These are phyloP conservation scores for Drosophila silvestris DNA, from an alignment of 2,888 invertebrate genomes.

Conservation along the genomic window DNA sequence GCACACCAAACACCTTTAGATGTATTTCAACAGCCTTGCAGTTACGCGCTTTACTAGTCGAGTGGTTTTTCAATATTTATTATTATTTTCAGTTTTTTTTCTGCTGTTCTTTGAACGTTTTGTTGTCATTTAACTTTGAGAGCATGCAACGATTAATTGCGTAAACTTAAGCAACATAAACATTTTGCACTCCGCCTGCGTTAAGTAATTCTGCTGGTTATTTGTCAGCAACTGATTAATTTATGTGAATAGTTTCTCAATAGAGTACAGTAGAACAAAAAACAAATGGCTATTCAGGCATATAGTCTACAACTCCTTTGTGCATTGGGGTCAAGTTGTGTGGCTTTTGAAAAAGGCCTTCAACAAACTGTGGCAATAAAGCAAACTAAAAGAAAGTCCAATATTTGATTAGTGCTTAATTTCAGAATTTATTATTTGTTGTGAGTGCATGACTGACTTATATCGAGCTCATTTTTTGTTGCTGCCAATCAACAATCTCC, in stretches of 20 bases:
- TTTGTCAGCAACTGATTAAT: slow-evolving; percentile 76
- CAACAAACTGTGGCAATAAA: not conserved
- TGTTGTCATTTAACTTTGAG: slow-evolving; percentile 52
- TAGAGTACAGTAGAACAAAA: not conserved
- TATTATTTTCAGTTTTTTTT: slow-evolving; percentile 1
- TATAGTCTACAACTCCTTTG: slow-evolving; percentile 7
- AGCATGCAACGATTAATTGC: slow-evolving; percentile 72
- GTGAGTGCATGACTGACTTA: slow-evolving; percentile 15
- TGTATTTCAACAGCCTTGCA: slow-evolving; percentile 21
- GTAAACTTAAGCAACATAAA: slow-evolving; percentile 55
- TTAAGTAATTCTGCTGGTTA: slow-evolving; percentile 77
- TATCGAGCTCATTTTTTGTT: slow-evolving; percentile 9
- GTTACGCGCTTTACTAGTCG: slow-evolving; percentile 20
- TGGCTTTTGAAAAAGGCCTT: slow-evolving; percentile 25
- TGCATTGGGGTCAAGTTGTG: slow-evolving; percentile 30
- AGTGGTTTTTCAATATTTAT: slow-evolving; percentile 34
- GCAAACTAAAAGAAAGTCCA: slow-evolving; percentile 35
- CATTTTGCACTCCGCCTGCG: slow-evolving; percentile 32
- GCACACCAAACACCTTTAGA: slow-evolving; percentile 6
- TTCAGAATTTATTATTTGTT: slow-evolving; percentile 20
- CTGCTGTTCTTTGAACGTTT: slow-evolving; percentile 38
- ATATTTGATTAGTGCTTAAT: slow-evolving; percentile 1
- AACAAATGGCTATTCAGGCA: slow-evolving; percentile 4
- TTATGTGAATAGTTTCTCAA: slow-evolving; percentile 53
- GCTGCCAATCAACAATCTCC: slow-evolving; percentile 73